A percentile compares a stretch with the other conserved stretches of the same genome.
Conservation (phyloP, 2,888 invertebrate species). For the Scrobipalpa atriplicella region DNA sequence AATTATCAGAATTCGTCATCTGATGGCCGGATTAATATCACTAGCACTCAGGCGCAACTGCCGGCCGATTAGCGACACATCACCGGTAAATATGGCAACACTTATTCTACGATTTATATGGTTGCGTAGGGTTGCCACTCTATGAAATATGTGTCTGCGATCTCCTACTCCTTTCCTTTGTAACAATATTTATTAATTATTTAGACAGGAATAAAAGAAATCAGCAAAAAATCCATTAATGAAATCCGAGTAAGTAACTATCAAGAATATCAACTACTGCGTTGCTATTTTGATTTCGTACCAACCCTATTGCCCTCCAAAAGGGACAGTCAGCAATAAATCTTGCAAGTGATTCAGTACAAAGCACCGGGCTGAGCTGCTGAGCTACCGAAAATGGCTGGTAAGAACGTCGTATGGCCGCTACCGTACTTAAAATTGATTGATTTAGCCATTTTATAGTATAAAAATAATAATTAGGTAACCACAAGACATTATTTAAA, state of each 20-base stretch:
- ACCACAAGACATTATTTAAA: too few relatives aligned
- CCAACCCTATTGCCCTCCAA: constrained; percentile 37
- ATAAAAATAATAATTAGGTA: too few relatives aligned
- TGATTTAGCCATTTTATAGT: too few relatives aligned
- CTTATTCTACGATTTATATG: constrained; percentile 80
- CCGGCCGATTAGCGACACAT: constrained; percentile 77
- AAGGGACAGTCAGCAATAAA: constrained; percentile 75
- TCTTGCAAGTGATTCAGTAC: constrained; percentile 80
- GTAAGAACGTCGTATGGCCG: constrained; percentile 63
- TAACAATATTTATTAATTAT: too few relatives aligned
- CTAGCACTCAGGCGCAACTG: constrained; percentile 60
- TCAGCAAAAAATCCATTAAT: too few relatives aligned
- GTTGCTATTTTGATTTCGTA: not conserved
- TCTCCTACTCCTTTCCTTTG: too few relatives aligned
- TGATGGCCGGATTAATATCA: constrained; percentile 63
- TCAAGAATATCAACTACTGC: not conserved
- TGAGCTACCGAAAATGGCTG: constrained; percentile 39
- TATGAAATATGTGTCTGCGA: not conserved
- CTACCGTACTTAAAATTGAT: not conserved
- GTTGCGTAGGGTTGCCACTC: constrained; percentile 61
- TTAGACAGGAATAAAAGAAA: too few relatives aligned
- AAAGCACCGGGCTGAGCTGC: constrained; percentile 74
- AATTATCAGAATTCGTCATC: constrained; percentile 78
- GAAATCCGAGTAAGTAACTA: not conserved
- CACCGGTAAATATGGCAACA: constrained; percentile 82